Evolutionary conservation across 1,140 invertebrate genomes (phyloP), one percentile per base, ranked within the genome.

Genomic region (Drosophila obscura): DNA sequence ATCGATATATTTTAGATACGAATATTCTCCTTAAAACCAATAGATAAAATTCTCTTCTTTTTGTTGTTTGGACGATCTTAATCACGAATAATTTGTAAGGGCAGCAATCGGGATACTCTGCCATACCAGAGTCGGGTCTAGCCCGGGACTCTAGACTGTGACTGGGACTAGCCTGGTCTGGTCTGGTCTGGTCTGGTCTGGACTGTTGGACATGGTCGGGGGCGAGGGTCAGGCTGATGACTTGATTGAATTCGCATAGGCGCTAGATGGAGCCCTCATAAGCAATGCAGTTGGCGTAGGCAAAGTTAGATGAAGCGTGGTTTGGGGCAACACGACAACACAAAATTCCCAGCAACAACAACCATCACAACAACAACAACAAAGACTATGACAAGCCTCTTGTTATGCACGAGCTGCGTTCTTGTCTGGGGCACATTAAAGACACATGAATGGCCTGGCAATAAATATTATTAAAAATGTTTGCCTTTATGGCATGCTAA

Each of bases 391-490:
- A 76, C 73, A 68, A 68, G 78, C 78, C 77, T 64, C 75, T 88
- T 88, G 83, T 88, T 88, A 88, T 88, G 83, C 83, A 88, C 64
- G 77, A 73, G 83, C 76, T 80, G 83, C 85, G 83, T 87, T 87
- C 79, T 83, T 88, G 83, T 88, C 83, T 88, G 83, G 83, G 83
- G 79, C 83, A 88, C 83, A 88, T 88, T 88, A 87, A 88, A 87
- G 82, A 68, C 79, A 77, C 83, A 87, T 87, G 83, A 83, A 87
- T 88, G 83, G 83, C 83, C 83, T 77, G 83, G 79, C 79, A 79
- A 88, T 87, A 87, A 87, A 87, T 88, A 87, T 88, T 82, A 82
- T 78, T 63, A 62, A 73, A 72, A 83, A 87, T 79, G 76, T 79
- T 83, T 79, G 83, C 80, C 79, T 88, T 85, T 85, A 77, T 85